A percentile compares a stretch with the other conserved stretches of the same genome.
Evolutionary conservation across 2,888 invertebrate species (phyloP).

Genomic region (Tachina fera): DNA sequence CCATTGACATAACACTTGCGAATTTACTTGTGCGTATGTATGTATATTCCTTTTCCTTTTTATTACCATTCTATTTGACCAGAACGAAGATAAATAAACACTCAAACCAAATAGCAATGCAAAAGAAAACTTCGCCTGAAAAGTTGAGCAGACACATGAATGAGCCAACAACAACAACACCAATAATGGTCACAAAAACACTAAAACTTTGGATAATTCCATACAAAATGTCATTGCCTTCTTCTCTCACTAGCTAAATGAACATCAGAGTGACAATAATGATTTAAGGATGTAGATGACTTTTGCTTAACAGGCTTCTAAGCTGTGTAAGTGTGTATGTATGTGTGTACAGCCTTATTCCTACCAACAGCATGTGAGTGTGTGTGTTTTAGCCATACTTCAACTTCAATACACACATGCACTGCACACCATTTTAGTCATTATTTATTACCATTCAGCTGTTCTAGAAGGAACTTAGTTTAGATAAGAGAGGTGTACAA

Average conservation of each 20-base stretch:
- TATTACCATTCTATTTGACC: slow-evolving; percentile 8
- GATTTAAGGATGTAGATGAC: slow-evolving; percentile 53
- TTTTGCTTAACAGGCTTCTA: slow-evolving; percentile 37
- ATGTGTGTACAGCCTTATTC: no score
- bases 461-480: slow-evolving; percentile 63
- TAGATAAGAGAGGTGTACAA: slow-evolving; percentile 69
- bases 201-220: slow-evolving; percentile 8
- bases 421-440: slow-evolving; percentile 5
- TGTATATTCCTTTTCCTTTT: background rate
- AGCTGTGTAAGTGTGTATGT: background rate
- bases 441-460: slow-evolving; percentile 53
- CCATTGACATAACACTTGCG: slow-evolving; percentile 38
- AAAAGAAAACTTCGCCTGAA: slow-evolving; percentile 10
- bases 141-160: slow-evolving; percentile 61
- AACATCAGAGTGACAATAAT: slow-evolving; percentile 52
- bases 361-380: background rate
- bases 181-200: slow-evolving; percentile 4
- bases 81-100: slow-evolving; percentile 2
- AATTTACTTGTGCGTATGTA: slow-evolving; percentile 9
- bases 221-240: slow-evolving; percentile 36
- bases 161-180: slow-evolving; percentile 45
- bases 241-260: slow-evolving; percentile 39
- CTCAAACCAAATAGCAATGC: background rate
- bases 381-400: background rate
- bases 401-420: background rate